Evolutionary conservation across 2,797 vertebrate species (phyloP).

Genomic region (Spinus pinus): DNA sequence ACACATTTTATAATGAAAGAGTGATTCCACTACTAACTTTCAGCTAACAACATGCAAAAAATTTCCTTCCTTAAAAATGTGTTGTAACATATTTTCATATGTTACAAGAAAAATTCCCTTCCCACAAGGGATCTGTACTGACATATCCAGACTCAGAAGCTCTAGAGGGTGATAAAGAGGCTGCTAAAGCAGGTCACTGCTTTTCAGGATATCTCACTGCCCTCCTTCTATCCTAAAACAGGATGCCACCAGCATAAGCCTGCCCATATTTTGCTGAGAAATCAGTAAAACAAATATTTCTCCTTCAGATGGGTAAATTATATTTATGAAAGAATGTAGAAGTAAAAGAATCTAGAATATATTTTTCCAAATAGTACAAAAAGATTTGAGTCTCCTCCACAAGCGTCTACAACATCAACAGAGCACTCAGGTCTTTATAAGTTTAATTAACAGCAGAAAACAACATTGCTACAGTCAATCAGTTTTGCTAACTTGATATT

Average conservation of each 20-base stretch:
- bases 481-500: constrained; percentile 50
- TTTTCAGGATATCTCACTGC: background rate
- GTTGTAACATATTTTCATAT: background rate
- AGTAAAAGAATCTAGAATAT: constrained; percentile 4
- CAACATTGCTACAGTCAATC: constrained; percentile 13
- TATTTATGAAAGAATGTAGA: background rate
- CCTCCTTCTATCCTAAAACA: background rate
- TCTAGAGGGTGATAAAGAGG: background rate
- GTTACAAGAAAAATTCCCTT: background rate
- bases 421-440: background rate
- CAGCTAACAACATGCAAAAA: background rate
- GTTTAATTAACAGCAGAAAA: constrained; percentile 41
- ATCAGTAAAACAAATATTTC: background rate
- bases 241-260: background rate
- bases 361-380: constrained; percentile 20
- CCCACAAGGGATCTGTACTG: background rate
- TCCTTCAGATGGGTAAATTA: background rate
- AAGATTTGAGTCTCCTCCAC: background rate
- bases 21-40: background rate
- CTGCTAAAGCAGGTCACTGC: background rate
- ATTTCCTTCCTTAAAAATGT: background rate
- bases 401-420: constrained; percentile 21
- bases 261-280: background rate
- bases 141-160: background rate
- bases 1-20: background rate